Evolutionary conservation across 1,140 invertebrate genomes (phyloP).

Genomic region (Drosophila saltans): DNA sequence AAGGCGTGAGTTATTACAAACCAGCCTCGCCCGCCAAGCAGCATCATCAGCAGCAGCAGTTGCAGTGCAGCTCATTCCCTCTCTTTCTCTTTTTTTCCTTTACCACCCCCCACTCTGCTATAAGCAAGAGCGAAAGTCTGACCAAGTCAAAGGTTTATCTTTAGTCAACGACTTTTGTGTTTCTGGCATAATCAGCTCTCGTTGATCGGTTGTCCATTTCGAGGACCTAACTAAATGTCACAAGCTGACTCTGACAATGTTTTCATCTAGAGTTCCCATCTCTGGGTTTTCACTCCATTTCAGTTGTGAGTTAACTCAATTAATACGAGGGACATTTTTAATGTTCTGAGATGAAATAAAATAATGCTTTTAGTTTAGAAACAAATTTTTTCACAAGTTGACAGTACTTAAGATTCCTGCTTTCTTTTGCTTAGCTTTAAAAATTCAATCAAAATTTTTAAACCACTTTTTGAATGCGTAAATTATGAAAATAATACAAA

Average conservation of each 20-base stretch:
- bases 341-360: not conserved
- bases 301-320: not conserved
- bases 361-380: too few relatives aligned
- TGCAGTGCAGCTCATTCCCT: slow-evolving; percentile 6
- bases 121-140: slow-evolving; percentile 20
- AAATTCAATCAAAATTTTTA: too few relatives aligned
- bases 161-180: slow-evolving; percentile 75
- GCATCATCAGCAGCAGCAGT: slow-evolving; percentile 17
- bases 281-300: not conserved
- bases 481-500: too few relatives aligned
- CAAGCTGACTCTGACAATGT: slow-evolving; percentile 2
- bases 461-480: too few relatives aligned
- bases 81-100: not conserved
- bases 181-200: slow-evolving; percentile 60
- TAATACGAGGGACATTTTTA: not conserved
- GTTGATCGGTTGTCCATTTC: slow-evolving; percentile 53
- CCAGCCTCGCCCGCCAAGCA: slow-evolving; percentile 61
- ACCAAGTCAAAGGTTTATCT: slow-evolving; percentile 77
- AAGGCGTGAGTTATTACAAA: slow-evolving; percentile 81
- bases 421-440: too few relatives aligned
- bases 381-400: too few relatives aligned
- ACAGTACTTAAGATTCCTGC: too few relatives aligned
- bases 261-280: not conserved
- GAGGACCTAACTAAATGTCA: slow-evolving; percentile 13
- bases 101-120: not conserved